These are phyloP conservation scores for Drosophila bocki DNA, from an alignment of 1,140 invertebrate genomes.

Conservation along the genomic window DNA sequence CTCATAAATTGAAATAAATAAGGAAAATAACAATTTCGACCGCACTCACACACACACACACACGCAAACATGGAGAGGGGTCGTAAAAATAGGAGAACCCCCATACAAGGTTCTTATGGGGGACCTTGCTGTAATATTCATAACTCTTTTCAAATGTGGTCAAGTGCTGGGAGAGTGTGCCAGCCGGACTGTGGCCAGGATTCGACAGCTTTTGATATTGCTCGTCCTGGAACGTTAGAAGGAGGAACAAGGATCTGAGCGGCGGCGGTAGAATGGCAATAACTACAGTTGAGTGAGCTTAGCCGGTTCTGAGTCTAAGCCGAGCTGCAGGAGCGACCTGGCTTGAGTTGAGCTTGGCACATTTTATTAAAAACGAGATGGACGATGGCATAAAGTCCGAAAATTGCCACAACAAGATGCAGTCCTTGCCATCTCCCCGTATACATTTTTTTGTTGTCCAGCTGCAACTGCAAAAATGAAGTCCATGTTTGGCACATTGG, in stretches of 20 bases:
- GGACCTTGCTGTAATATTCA: slow-evolving; percentile 75
- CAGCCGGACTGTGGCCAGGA: slow-evolving; percentile 36
- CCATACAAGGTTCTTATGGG: slow-evolving; percentile 17
- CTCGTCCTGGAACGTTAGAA: background rate
- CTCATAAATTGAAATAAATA: slow-evolving; percentile 83
- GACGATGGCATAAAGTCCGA: slow-evolving; percentile 58
- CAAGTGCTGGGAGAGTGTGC: slow-evolving; percentile 56
- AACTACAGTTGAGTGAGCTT: slow-evolving; percentile 57
- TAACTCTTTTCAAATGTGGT: slow-evolving; percentile 83
- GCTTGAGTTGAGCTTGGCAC: slow-evolving; percentile 45
- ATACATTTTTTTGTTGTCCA: background rate
- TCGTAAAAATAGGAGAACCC: slow-evolving; percentile 24
- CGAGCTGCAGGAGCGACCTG: slow-evolving; percentile 27
- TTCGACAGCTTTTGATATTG: slow-evolving; percentile 64
- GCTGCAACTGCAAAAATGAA: slow-evolving; percentile 49
- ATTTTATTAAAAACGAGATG: slow-evolving; percentile 81
- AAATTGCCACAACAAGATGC: slow-evolving; percentile 59
- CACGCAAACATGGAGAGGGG: background rate
- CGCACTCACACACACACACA: slow-evolving; percentile 20
- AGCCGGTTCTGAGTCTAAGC: slow-evolving; percentile 36
- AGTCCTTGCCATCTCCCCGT: background rate
- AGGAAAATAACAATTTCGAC: slow-evolving; percentile 77
- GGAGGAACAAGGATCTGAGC: slow-evolving; percentile 6
- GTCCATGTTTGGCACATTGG: slow-evolving; percentile 57
- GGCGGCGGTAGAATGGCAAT: slow-evolving; percentile 24